Percentiles rank a stretch among this genome's conserved stretches.
phyloP scores from a whole-genome alignment of 2,113 vertebrate genomes.

The Spilogale gracilis region DNA sequence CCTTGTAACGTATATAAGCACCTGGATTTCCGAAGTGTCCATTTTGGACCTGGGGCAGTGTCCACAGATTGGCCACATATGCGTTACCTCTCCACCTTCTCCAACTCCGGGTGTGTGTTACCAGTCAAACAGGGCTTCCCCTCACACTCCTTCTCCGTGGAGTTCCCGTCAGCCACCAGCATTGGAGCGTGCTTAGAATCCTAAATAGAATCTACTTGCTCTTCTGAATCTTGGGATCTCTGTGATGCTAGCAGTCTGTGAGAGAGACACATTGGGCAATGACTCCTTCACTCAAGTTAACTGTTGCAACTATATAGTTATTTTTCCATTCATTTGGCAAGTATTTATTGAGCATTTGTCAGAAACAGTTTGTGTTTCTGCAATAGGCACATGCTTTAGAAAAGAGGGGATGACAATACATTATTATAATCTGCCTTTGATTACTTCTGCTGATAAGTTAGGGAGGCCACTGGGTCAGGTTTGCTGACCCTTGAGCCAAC shows the following conservation, averaged over 20 bases:
- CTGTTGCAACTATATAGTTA: background rate
- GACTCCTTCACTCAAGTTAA: background rate
- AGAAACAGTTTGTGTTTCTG: slow-evolving; percentile 33
- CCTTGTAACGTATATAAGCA: background rate
- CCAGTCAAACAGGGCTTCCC: background rate
- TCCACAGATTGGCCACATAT: background rate
- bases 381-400: background rate
- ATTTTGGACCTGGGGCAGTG: accelerated
- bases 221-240: background rate
- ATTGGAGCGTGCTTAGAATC: background rate
- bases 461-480: background rate
- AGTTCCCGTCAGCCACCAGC: background rate
- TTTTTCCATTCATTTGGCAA: background rate
- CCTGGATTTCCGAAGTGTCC: background rate
- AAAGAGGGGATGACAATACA: background rate
- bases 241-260: background rate
- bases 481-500: background rate
- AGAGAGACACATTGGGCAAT: background rate
- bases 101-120: background rate
- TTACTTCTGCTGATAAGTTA: background rate
- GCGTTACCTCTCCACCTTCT: background rate
- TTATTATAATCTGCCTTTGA: background rate
- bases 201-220: background rate
- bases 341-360: background rate
- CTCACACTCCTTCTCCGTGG: background rate